A percentile compares a stretch with the other conserved stretches of the same genome.
Evolutionary conservation across 2,113 vertebrate genomes (phyloP).

Genomic region (Dolichotis patagonum): DNA sequence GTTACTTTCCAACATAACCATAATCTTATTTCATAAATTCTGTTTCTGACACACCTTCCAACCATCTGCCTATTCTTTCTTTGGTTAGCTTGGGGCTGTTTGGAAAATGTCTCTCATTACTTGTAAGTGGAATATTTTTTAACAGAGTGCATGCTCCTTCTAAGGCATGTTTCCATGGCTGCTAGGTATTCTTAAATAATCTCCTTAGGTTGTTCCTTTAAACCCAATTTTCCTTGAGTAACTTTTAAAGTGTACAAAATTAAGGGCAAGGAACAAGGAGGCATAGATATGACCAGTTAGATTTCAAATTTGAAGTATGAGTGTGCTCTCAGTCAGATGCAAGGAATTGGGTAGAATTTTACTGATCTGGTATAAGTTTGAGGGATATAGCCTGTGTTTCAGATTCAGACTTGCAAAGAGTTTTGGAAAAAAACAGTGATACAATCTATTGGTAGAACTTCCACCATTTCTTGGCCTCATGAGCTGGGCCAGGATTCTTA

Average conservation of each 20-base stretch:
- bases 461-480: background rate
- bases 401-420: slow-evolving; percentile 69
- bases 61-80: slow-evolving; percentile 78
- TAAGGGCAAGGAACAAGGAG: slow-evolving; percentile 28
- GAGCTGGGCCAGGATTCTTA: background rate
- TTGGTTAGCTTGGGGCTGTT: slow-evolving; percentile 72
- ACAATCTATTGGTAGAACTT: slow-evolving; percentile 53
- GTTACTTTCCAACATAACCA: slow-evolving; percentile 69
- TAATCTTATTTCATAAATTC: slow-evolving; percentile 78
- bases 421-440: slow-evolving; percentile 21
- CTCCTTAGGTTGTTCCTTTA: slow-evolving; percentile 52
- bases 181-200: slow-evolving; percentile 62
- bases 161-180: slow-evolving; percentile 68
- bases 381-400: slow-evolving; percentile 51
- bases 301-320: slow-evolving; percentile 13
- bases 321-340: background rate
- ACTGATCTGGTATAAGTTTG: background rate
- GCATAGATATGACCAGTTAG: background rate
- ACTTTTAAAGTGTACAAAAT: slow-evolving; percentile 48
- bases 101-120: slow-evolving; percentile 75
- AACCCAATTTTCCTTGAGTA: background rate
- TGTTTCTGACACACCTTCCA: slow-evolving; percentile 78
- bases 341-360: background rate
- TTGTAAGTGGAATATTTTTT: slow-evolving; percentile 73
- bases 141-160: slow-evolving; percentile 60